Evolutionary conservation across 1,140 invertebrate species (phyloP), one percentile per base, ranked within the genome.

Genomic region (Rhyzopertha dominica): DNA sequence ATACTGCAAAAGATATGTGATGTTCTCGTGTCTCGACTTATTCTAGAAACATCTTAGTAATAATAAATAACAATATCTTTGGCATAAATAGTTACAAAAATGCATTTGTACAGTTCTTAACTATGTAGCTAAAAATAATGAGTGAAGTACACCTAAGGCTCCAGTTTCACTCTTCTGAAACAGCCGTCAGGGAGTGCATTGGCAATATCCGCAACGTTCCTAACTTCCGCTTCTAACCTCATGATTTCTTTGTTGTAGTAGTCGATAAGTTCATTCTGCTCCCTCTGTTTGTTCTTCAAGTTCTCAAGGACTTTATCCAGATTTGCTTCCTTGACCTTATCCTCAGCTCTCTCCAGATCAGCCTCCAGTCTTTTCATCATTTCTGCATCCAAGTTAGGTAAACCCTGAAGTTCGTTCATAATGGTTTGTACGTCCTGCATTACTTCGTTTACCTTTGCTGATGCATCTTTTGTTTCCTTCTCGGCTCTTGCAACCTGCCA

Each of bases 401-500:
- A 66, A 57, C 85, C 87, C 47, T 83, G 75, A 2, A 97, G 70
- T 50, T 91, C 82, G 23, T 81, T 76, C 48, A 86, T 78, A 41
- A 96, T 95, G 35, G 81, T 78, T 32, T 84, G 76, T 2, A 96
- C 77, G 36, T 89, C 83, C 5, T 76, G 72, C 14, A 92, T 66
- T 5, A 91, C 85, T 59, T 88, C 84, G 7, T 80, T 71, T 0
- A 95, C 89, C 71, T 87, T 84, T 44, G 82, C 79, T 24, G 81
- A 79, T 0, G 89, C 87, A 52, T 86, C 78, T 30, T 76, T 69
- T 0, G 90, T 86, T 46, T 84, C 84, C 12, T 78, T 86, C 63
- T 90, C 90, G 1, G 91, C 90, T 73, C 90, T 80, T 23, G 88
- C 88, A 10, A 95, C 91, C 78, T 90, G 75, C 51, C 76, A n/a